Evolutionary conservation across 2,888 invertebrate species (phyloP).

Genomic region (Apoderus coryli): DNA sequence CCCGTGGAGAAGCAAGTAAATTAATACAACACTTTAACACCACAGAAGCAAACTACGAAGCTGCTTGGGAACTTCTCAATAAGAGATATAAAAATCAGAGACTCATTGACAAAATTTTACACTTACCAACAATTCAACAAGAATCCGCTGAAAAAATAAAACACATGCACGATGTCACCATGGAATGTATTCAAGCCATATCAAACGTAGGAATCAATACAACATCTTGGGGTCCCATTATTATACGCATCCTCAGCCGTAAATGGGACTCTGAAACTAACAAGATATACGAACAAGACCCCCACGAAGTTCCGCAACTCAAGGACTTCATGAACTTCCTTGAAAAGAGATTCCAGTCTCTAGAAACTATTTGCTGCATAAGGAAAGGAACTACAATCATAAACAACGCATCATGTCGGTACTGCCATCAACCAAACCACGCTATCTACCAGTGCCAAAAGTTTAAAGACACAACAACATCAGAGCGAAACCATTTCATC

Average conservation of each 20-base stretch:
- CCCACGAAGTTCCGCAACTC: too few species aligned
- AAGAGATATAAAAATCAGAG: slow-evolving; percentile 7
- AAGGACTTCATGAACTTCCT: too few species aligned
- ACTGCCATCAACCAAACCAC: too few species aligned
- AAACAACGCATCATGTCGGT: too few species aligned
- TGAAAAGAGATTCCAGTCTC: too few species aligned
- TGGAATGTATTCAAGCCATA: slow-evolving; percentile 6
- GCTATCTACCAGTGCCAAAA: too few species aligned
- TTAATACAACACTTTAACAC: slow-evolving; percentile 9
- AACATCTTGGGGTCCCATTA: slow-evolving; percentile 1
- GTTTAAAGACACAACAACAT: too few species aligned
- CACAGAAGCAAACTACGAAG: slow-evolving; percentile 8
- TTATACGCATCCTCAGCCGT: slow-evolving; percentile 1
- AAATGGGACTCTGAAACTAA: slow-evolving; percentile 4
- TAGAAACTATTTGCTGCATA: too few species aligned
- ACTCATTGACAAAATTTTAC: slow-evolving; percentile 7
- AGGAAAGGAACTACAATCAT: too few species aligned
- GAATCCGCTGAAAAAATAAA: slow-evolving; percentile 6
- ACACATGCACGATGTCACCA: slow-evolving; percentile 6
- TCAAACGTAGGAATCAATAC: slow-evolving; percentile 7
- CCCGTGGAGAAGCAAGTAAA: slow-evolving; percentile 8
- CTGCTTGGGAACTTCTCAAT: slow-evolving; percentile 3
- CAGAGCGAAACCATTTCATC: too few species aligned
- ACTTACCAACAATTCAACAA: slow-evolving; percentile 1
- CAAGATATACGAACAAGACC: slow-evolving; percentile 4